A percentile compares a stretch with the other conserved stretches of the same genome.
phyloP scores from a whole-genome alignment of 2,797 vertebrate species.

The Sternotherus odoratus region DNA sequence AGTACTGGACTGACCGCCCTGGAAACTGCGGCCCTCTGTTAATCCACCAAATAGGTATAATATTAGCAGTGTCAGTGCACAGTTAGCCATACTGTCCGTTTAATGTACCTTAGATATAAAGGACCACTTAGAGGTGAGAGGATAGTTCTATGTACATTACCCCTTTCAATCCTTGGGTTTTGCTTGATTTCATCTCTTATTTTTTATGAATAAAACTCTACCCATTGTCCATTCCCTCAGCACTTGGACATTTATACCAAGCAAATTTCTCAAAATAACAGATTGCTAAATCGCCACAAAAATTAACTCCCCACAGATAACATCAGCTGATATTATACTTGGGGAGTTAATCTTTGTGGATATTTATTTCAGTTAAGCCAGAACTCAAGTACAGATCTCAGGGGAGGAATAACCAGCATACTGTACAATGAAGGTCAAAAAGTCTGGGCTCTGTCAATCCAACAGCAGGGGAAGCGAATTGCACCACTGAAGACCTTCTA shows the following conservation, averaged over 20 bases:
- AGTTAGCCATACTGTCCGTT: background rate
- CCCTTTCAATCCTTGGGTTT: background rate
- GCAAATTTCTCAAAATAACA: background rate
- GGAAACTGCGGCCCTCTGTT: background rate
- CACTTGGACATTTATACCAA: background rate
- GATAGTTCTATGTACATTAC: background rate
- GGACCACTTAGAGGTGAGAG: background rate
- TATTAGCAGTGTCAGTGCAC: background rate
- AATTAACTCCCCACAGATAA: background rate
- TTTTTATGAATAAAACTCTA: background rate
- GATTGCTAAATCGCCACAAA: background rate
- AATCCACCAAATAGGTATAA: background rate
- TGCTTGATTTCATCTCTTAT: conserved; percentile 1
- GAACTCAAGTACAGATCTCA: background rate
- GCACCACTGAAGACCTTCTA: background rate
- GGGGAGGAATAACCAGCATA: background rate
- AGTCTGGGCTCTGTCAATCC: background rate
- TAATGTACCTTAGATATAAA: background rate
- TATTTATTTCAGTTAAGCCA: background rate
- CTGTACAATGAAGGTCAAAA: background rate
- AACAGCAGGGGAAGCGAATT: background rate
- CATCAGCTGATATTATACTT: background rate
- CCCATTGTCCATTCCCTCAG: background rate
- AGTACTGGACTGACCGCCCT: background rate
- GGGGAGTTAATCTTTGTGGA: background rate